Conservation (phyloP, 1,140 invertebrate genomes). For the Papilio machaon region DNA sequence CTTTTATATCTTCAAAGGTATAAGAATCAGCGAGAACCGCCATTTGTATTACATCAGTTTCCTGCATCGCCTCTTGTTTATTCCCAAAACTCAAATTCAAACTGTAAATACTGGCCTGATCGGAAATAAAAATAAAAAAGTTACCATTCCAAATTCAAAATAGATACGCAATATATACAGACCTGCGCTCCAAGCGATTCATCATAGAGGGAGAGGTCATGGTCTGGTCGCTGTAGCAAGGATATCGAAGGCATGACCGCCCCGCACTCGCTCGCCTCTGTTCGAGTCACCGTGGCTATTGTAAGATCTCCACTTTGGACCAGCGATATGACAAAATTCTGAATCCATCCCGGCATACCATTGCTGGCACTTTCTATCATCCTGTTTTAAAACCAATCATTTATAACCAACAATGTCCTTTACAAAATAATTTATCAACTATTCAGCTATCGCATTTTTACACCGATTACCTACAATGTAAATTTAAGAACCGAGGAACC, state of each 20-base stretch:
- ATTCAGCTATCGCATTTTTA: too few species aligned
- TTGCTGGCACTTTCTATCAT: constrained; percentile 83
- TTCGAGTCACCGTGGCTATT: constrained; percentile 67
- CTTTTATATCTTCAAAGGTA: constrained; percentile 58
- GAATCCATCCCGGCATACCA: constrained; percentile 86
- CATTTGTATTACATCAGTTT: constrained; percentile 57
- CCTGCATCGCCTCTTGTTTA: constrained; percentile 33
- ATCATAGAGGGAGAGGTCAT: constrained; percentile 31
- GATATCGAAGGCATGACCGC: constrained; percentile 51
- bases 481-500: too few species aligned
- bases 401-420: neutral
- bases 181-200: constrained; percentile 32
- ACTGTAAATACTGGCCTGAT: constrained; percentile 50
- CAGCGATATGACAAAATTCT: constrained; percentile 84
- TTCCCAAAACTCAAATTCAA: constrained; percentile 41
- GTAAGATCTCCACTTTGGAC: constrained; percentile 80
- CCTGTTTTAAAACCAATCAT: constrained; percentile 56
- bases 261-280: constrained; percentile 49
- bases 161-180: neutral
- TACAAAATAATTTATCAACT: neutral
- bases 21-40: constrained; percentile 58
- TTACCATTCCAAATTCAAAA: neutral
- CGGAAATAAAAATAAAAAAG: neutral
- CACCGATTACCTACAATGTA: too few species aligned
- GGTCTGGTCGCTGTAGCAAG: constrained; percentile 43